A percentile compares a stretch with the other conserved stretches of the same genome.
Conservation (phyloP, 2,797 vertebrate genomes). For the Cheirogaleus major region DNA sequence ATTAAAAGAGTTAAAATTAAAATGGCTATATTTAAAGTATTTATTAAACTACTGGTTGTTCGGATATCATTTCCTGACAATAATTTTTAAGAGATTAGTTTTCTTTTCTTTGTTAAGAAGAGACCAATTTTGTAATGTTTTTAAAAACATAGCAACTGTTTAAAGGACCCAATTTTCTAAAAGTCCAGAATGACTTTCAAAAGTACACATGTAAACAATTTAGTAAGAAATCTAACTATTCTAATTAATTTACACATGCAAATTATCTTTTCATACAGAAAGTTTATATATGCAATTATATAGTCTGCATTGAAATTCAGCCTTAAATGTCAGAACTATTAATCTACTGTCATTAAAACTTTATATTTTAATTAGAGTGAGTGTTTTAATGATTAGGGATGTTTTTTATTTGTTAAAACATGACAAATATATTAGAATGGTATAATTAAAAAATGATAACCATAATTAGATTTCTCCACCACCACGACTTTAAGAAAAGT, state of each 20-base stretch:
- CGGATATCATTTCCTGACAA: background rate
- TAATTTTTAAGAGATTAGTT: background rate
- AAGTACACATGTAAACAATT: background rate
- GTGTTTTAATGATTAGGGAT: background rate
- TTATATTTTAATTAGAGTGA: constrained; percentile 46
- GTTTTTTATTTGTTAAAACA: constrained; percentile 28
- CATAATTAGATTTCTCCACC: background rate
- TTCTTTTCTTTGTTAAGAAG: background rate
- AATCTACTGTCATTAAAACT: background rate
- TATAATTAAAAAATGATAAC: background rate
- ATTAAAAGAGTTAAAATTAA: background rate
- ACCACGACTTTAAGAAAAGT: background rate
- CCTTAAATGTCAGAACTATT: constrained; percentile 48
- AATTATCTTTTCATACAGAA: constrained; percentile 25
- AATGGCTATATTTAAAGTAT: background rate
- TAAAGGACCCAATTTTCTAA: background rate
- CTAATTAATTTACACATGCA: constrained; percentile 26
- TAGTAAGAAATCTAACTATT: constrained; percentile 12
- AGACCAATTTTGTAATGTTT: background rate
- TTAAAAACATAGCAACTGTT: background rate
- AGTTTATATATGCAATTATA: constrained; percentile 45
- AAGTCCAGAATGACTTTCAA: background rate
- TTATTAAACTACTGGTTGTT: background rate
- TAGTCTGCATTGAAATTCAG: constrained; percentile 28
- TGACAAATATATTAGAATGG: constrained; percentile 40